phyloP scores from a whole-genome alignment of 2,797 vertebrate genomes.

The Nannoperca obscura region DNA sequence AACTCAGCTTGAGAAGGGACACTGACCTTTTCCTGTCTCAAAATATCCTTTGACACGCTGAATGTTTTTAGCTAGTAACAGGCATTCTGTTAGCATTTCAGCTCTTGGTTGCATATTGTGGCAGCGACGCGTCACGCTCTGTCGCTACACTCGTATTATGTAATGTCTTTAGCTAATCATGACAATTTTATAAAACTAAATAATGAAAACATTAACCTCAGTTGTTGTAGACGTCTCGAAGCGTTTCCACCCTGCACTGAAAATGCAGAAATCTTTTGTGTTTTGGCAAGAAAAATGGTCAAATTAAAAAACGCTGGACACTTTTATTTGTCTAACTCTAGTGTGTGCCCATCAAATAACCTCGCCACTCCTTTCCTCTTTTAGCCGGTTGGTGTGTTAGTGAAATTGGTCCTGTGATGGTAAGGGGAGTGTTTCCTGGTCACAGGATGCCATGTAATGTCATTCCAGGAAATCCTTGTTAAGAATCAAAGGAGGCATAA shows the following conservation, averaged over 20 bases:
- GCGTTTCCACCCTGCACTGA: background rate
- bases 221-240: background rate
- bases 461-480: conserved; percentile 72
- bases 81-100: no score
- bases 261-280: background rate
- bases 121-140: no score
- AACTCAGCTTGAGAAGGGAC: no score
- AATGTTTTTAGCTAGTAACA: no score
- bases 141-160: background rate
- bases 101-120: no score
- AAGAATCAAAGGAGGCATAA: conserved; percentile 73
- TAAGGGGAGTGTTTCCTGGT: conserved; percentile 52
- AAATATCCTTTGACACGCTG: no score
- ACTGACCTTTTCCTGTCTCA: no score
- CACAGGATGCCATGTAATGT: conserved; percentile 74
- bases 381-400: conserved; percentile 7
- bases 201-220: background rate
- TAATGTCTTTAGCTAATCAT: background rate
- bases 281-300: background rate
- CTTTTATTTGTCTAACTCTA: background rate
- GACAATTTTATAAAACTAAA: background rate
- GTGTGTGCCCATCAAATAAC: background rate
- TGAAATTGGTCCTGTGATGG: conserved; percentile 53
- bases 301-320: background rate
- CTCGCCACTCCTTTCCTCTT: conserved; percentile 9